A percentile compares a stretch with the other conserved stretches of the same genome.
phyloP scores from a whole-genome alignment of 2,888 invertebrate species.

The Megamerina dolium region DNA sequence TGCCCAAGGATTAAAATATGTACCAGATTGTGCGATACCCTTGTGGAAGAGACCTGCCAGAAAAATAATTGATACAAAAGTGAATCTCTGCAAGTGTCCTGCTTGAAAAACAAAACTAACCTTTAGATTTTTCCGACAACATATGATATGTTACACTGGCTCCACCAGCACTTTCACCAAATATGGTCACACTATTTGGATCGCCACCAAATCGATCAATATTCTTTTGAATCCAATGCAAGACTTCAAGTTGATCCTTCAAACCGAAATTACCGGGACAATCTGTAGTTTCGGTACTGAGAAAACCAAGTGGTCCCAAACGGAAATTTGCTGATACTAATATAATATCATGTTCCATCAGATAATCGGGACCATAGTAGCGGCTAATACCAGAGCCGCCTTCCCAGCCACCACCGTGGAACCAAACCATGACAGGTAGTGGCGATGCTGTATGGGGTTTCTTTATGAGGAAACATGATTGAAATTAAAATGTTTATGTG shows the following conservation, averaged over 20 bases:
- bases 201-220: conserved; percentile 61
- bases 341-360: conserved; percentile 64
- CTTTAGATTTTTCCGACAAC: conserved; percentile 54
- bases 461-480: too few relatives aligned
- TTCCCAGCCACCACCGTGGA: conserved; percentile 63
- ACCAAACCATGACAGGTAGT: conserved; percentile 67
- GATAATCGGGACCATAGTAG: conserved; percentile 65
- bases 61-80: too few relatives aligned
- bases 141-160: conserved; percentile 64
- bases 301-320: conserved; percentile 62
- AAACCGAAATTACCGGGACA: conserved; percentile 64
- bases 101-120: too few relatives aligned
- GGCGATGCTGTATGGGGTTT: conserved; percentile 16
- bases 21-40: conserved; percentile 71
- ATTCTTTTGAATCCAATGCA: conserved; percentile 59
- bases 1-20: conserved; percentile 63
- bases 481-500: too few relatives aligned
- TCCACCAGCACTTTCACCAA: conserved; percentile 67
- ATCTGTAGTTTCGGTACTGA: conserved; percentile 59
- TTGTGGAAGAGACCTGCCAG: conserved; percentile 61
- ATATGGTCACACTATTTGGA: conserved; percentile 59
- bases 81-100: too few relatives aligned
- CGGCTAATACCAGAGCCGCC: conserved; percentile 62
- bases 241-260: conserved; percentile 60
- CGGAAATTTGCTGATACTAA: conserved; percentile 67